Base-by-base conservation (phyloP, 2,797 vertebrate species). In the Pelodytes ibericus region DNA sequence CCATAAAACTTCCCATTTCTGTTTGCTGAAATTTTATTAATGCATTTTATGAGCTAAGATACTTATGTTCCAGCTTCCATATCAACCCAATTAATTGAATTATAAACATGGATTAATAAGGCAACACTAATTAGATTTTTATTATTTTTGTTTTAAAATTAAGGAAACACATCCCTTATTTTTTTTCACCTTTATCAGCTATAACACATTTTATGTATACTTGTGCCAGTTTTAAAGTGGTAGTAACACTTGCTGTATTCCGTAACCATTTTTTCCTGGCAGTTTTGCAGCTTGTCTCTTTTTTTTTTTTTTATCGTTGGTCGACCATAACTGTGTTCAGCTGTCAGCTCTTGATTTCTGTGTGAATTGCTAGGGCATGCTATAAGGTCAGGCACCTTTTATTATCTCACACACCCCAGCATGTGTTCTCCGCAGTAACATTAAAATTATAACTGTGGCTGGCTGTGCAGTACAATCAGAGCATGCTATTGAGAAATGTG, bases 331-430 rank as follows among this genome's bases (percentile, higher is more conserved):
- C 81, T 82, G 39, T 0, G 2, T 84, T 83, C 88, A 90, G 88
- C 90, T 92, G 91, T 85, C 81, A 80, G 73, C 71, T 85, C 86
- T 90, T 79, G 71, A 79, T 73, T 73, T 86, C 39, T 22, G 77
- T 47, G 30, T 0, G 24, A 79, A 77, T 81, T 84, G 80, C 77
- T 83, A 83, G 84, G 6, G 11, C 62, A 68, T 76, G 30, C 49
- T 76, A 70, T 16, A 29, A 80, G 85, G 84, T 82, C 74, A 83
- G 82, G 86, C 90, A 92, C 91, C 88, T 91, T 91, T 63, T 64
- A 82, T 72, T 89, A 89, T 93, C 90, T 87, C 91, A 92, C 81
- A 87, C 88, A 66, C 83, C 84, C 58, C 80, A 81, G 86, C 80
- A 51, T 71, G 80, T 81, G 86, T 85, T 84, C 77, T 68, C 77